These are phyloP conservation scores for Phortica variegata DNA, from an alignment of 1,140 invertebrate genomes.

Conservation along the genomic window DNA sequence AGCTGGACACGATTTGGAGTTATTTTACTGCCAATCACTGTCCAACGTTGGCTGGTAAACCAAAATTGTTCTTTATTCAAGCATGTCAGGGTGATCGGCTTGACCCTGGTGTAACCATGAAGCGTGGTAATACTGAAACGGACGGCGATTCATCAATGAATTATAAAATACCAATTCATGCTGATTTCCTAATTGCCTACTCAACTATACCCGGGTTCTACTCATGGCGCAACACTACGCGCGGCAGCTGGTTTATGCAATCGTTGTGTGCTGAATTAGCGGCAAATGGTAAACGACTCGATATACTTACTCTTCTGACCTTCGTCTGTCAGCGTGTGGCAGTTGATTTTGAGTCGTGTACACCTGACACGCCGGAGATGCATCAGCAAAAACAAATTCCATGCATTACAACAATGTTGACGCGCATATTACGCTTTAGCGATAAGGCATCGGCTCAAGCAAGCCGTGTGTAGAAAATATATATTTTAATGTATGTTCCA, in stretches of 20 bases:
- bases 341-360: slow-evolving; percentile 87
- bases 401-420: slow-evolving; percentile 90
- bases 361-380: slow-evolving; percentile 77
- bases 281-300: slow-evolving; percentile 69
- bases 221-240: slow-evolving; percentile 94
- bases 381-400: slow-evolving; percentile 94
- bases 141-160: slow-evolving; percentile 66
- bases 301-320: slow-evolving; percentile 85
- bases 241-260: slow-evolving; percentile 96
- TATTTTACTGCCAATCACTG: slow-evolving; percentile 87
- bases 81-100: slow-evolving; percentile 87
- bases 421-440: slow-evolving; percentile 73
- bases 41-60: slow-evolving; percentile 85
- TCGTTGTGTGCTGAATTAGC: slow-evolving; percentile 82
- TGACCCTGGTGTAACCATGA: slow-evolving; percentile 70
- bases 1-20: slow-evolving; percentile 79
- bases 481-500: too few species aligned
- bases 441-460: slow-evolving; percentile 55
- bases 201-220: slow-evolving; percentile 91
- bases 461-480: slow-evolving; percentile 24
- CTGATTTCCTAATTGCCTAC: slow-evolving; percentile 94
- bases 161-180: slow-evolving; percentile 87
- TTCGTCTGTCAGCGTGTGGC: slow-evolving; percentile 85
- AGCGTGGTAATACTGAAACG: slow-evolving; percentile 61
- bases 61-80: slow-evolving; percentile 91